phyloP scores from a whole-genome alignment of 2,888 invertebrate genomes.

The Alentia gelatinosa region DNA sequence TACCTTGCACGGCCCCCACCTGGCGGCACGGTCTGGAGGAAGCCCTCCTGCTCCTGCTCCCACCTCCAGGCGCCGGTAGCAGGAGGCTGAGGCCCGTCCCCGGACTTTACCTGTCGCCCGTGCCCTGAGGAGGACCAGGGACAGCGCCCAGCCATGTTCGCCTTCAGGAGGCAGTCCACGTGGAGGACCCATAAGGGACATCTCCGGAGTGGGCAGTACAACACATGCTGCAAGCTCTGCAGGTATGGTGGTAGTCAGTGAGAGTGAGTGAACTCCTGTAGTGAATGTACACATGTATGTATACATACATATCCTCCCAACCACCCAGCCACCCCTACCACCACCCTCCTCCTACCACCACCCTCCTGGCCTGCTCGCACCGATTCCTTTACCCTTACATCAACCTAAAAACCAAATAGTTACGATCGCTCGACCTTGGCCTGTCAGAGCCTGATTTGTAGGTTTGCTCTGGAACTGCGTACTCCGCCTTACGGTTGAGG shows the following conservation, averaged over 20 bases:
- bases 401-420: too few species aligned
- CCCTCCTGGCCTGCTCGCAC: too few species aligned
- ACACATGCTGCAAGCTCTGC: neutral
- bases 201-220: neutral
- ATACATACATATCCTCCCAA: neutral
- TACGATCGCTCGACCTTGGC: too few species aligned
- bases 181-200: slow-evolving; percentile 24
- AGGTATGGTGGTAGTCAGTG: neutral
- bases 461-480: too few species aligned
- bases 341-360: too few species aligned
- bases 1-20: too few species aligned
- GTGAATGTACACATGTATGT: neutral
- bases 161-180: slow-evolving; percentile 21
- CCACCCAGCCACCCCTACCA: neutral
- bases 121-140: neutral
- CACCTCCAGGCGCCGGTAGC: neutral
- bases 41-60: neutral
- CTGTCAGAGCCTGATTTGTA: too few species aligned
- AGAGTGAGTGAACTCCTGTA: neutral
- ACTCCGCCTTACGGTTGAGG: too few species aligned
- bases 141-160: neutral
- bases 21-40: neutral
- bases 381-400: too few species aligned
- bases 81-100: neutral
- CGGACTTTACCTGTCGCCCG: neutral